These are phyloP conservation scores for Heterodera filipjevi DNA, from an alignment of 2,888 invertebrate genomes.

Conservation along the genomic window DNA sequence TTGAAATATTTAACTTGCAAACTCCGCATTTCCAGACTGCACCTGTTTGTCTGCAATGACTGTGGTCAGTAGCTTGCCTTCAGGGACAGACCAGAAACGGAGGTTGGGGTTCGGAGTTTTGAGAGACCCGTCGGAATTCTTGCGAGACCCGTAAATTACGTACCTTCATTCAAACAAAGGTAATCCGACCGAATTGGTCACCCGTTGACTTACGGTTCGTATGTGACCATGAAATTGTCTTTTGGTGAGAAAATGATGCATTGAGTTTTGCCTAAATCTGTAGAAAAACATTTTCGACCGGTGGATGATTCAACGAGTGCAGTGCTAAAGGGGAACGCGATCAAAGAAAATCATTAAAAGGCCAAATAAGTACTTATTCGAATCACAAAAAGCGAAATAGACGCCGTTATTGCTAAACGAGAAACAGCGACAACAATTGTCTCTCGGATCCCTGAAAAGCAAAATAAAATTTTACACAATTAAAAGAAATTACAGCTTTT, in stretches of 20 bases:
- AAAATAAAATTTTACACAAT: neutral
- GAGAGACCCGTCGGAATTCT: constrained; percentile 42
- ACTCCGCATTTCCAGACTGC: no score
- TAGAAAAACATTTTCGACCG: constrained; percentile 48
- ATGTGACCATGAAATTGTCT: constrained; percentile 55
- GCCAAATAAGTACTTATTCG: constrained; percentile 45
- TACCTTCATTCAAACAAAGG: constrained; percentile 22
- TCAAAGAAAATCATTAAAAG: constrained; percentile 28
- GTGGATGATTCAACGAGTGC: constrained; percentile 54
- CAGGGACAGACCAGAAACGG: constrained; percentile 51
- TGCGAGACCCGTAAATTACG: constrained; percentile 51
- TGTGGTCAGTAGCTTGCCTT: constrained; percentile 49
- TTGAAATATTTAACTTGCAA: neutral
- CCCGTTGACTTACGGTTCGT: constrained; percentile 48
- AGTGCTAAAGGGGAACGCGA: constrained; percentile 46
- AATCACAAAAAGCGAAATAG: constrained; percentile 59
- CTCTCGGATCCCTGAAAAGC: constrained; percentile 47
- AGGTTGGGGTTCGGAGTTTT: constrained; percentile 62
- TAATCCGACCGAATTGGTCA: neutral
- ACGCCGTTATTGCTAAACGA: constrained; percentile 58
- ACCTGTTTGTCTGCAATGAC: constrained; percentile 37
- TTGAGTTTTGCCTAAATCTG: constrained; percentile 53
- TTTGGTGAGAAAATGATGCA: constrained; percentile 61
- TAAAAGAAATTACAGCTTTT: constrained; percentile 18
- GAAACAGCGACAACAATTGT: constrained; percentile 54